These are phyloP conservation scores for Pseudotriccus pelzelni DNA, from an alignment of 2,797 vertebrate genomes.

Conservation along the genomic window DNA sequence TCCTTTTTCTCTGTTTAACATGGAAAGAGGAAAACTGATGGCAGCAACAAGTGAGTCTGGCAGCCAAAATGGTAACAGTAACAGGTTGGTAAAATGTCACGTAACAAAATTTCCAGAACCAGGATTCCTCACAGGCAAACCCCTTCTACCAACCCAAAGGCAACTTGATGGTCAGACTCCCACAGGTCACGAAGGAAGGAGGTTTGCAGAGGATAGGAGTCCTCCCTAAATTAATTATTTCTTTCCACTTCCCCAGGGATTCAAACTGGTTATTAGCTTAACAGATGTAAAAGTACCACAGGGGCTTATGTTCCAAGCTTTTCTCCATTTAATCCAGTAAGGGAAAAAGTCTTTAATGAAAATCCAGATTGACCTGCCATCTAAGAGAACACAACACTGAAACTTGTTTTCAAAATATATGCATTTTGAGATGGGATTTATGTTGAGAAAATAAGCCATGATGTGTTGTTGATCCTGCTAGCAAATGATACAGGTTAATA, in stretches of 20 bases:
- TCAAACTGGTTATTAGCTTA: not conserved
- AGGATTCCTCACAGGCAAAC: not conserved
- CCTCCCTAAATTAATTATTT: not conserved
- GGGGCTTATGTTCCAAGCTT: not conserved
- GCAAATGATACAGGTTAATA: not conserved
- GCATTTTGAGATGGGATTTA: not conserved
- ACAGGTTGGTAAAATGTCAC: not conserved
- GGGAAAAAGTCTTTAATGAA: not conserved
- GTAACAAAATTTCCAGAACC: not conserved
- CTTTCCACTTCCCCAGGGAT: not conserved
- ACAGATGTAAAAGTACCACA: not conserved
- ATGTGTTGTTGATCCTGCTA: not conserved
- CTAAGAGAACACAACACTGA: not conserved
- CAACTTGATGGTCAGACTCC: not conserved
- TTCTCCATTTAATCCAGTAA: not conserved
- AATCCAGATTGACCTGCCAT: not conserved
- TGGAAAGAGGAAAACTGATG: not conserved
- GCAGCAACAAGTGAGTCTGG: not conserved
- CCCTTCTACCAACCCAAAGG: not conserved
- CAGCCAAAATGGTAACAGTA: not conserved
- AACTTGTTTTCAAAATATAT: not conserved
- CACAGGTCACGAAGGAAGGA: not conserved
- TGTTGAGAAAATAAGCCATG: not conserved
- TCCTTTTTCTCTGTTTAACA: not conserved
- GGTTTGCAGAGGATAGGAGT: not conserved